These are phyloP conservation scores for Sesia apiformis DNA, from an alignment of 2,888 invertebrate species.

Conservation along the genomic window DNA sequence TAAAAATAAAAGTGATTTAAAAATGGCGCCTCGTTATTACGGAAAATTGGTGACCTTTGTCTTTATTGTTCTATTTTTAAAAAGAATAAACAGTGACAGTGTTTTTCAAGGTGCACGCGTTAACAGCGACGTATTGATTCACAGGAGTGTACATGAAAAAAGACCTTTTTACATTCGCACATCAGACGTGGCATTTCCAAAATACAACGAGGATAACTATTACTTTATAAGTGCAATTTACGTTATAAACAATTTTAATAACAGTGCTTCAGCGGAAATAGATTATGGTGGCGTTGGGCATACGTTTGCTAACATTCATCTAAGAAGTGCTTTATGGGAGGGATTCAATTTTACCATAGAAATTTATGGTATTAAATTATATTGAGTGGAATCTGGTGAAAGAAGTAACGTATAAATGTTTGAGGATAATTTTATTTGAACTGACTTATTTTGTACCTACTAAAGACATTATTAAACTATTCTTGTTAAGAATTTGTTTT, in stretches of 20 bases:
- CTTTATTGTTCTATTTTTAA: constrained; percentile 5
- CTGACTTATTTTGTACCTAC: too few relatives aligned
- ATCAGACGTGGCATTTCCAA: constrained; percentile 25
- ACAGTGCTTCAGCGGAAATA: constrained; percentile 22
- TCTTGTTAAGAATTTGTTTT: too few relatives aligned
- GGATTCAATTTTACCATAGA: constrained; percentile 31
- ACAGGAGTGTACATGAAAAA: constrained; percentile 22
- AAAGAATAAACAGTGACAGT: constrained; percentile 12
- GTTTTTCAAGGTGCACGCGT: constrained; percentile 16
- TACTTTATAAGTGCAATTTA: constrained; percentile 23
- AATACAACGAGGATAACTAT: constrained; percentile 21
- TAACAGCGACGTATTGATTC: constrained; percentile 16
- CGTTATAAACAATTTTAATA: constrained; percentile 16
- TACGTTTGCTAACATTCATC: constrained; percentile 25
- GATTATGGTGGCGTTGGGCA: constrained; percentile 30
- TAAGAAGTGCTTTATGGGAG: constrained; percentile 26
- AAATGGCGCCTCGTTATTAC: too few relatives aligned
- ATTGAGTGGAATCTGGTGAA: not conserved
- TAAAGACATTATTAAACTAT: too few relatives aligned
- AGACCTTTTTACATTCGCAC: constrained; percentile 18
- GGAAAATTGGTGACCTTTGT: not conserved
- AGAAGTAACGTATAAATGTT: too few relatives aligned
- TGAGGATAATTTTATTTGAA: too few relatives aligned
- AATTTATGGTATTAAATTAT: constrained; percentile 23
- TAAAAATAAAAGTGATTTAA: too few relatives aligned